Evolutionary conservation across 2,888 invertebrate genomes (phyloP).

Genomic region (Protodeltote pygarga): DNA sequence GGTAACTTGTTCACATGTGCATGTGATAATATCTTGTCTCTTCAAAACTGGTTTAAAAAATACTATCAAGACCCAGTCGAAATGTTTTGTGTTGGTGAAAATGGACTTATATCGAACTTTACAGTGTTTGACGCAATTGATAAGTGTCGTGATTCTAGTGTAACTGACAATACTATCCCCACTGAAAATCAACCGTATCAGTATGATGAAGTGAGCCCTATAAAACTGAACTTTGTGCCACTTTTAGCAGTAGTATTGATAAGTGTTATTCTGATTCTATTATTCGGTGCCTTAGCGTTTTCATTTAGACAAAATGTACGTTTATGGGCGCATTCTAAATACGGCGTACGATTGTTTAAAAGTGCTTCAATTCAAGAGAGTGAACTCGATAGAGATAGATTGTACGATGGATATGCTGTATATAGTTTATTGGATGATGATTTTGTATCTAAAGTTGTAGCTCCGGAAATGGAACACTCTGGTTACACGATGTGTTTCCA

Average conservation of each 20-base stretch:
- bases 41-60: slow-evolving; percentile 90
- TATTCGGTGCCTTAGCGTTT: slow-evolving; percentile 91
- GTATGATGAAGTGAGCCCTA: slow-evolving; percentile 90
- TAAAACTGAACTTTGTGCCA: slow-evolving; percentile 90
- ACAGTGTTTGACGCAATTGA: slow-evolving; percentile 82
- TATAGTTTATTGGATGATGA: slow-evolving; percentile 94
- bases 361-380: slow-evolving; percentile 86
- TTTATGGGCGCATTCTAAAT: slow-evolving; percentile 93
- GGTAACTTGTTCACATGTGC: slow-evolving; percentile 94
- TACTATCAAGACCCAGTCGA: slow-evolving; percentile 88
- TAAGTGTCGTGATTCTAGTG: slow-evolving; percentile 81
- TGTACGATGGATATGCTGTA: slow-evolving; percentile 95
- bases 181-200: slow-evolving; percentile 87
- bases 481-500: slow-evolving; percentile 89
- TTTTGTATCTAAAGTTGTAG: slow-evolving; percentile 90
- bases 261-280: slow-evolving; percentile 90
- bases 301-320: slow-evolving; percentile 93
- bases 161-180: slow-evolving; percentile 85
- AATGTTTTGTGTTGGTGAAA: slow-evolving; percentile 89
- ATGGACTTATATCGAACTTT: slow-evolving; percentile 71
- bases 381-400: slow-evolving; percentile 88
- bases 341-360: slow-evolving; percentile 92
- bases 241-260: slow-evolving; percentile 91
- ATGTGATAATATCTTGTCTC: slow-evolving; percentile 89
- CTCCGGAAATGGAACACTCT: slow-evolving; percentile 91